Base-by-base conservation (phyloP, 2,797 vertebrate species). In the Amniataba percoides region DNA sequence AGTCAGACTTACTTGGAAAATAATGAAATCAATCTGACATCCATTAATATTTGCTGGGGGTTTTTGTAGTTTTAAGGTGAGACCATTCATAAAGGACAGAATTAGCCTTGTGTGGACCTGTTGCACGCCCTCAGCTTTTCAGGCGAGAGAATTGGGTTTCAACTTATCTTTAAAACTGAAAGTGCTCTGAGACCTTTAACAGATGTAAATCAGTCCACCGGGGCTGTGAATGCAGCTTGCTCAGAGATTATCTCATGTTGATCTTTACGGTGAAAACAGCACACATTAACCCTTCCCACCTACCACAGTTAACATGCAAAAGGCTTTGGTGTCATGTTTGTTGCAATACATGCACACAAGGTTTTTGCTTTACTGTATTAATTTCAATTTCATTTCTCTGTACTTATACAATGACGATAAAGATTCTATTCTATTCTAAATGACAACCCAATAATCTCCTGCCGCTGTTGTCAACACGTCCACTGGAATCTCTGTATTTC, bases 31-130 rank as follows among this genome's bases (percentile, higher is more conserved):
- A n/a, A n/a, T 7, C 40, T 9, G 8, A n/a, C 13, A 48, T 67
- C 16, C 51, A 15, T 40, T 56, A n/a, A 9, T 53, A 18, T n/a
- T 67, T 7, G 25, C n/a, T n/a, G n/a, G n/a, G n/a, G n/a, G n/a
- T n/a, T n/a, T n/a, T 2, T 27, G 8, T 14, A 15, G 36, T 71
- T 78, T 66, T 16, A 63, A 76, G 55, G 39, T 69, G 57, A 40
- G 40, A 7, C 5, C 15, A 4, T 25, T 66, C n/a, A 53, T 36
- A 2, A 21, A 31, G 16, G 23, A 71, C 45, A 63, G n/a, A 14
- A 31, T 25, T 15, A 14, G 2, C 11, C 18, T 62, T 51, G 11
- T 45, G 8, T 68, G 15, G 23, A 9, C 11, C 56, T 66, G 36
- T 27, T 56, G 5, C 48, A 52, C 7, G 16, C 3, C 0, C 16